Evolutionary conservation across 2,888 invertebrate species (phyloP).

Genomic region (Papilio elwesi): DNA sequence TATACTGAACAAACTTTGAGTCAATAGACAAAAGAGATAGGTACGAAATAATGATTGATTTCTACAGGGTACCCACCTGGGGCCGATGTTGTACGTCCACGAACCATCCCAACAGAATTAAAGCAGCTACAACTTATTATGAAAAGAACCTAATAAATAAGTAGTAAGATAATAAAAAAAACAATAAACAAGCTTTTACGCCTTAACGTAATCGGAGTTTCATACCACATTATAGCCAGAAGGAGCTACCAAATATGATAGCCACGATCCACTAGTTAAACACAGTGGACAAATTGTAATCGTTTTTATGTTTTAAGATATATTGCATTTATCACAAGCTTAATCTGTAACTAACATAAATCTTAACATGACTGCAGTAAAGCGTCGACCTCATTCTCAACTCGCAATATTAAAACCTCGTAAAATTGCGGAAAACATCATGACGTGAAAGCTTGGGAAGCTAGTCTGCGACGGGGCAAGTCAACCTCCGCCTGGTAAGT

Average conservation of each 20-base stretch:
- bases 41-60: neutral
- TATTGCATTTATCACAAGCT: neutral
- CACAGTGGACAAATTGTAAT: neutral
- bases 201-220: too few relatives aligned
- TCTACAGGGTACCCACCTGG: neutral
- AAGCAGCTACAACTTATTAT: too few relatives aligned
- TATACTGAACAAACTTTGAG: neutral
- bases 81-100: neutral
- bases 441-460: constrained; percentile 36
- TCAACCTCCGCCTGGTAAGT: neutral
- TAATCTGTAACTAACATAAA: constrained; percentile 13
- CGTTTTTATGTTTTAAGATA: neutral
- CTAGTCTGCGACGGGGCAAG: constrained; percentile 3
- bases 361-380: constrained; percentile 8
- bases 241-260: neutral
- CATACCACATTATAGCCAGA: too few relatives aligned
- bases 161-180: too few relatives aligned
- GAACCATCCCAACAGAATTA: too few relatives aligned
- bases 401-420: constrained; percentile 24
- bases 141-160: too few relatives aligned
- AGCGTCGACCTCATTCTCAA: constrained; percentile 35
- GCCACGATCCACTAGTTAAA: neutral
- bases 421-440: constrained; percentile 39
- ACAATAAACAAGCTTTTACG: too few relatives aligned
- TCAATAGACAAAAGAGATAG: neutral